These are phyloP conservation scores for Diphyllodes magnificus DNA, from an alignment of 2,113 vertebrate genomes.

Conservation along the genomic window DNA sequence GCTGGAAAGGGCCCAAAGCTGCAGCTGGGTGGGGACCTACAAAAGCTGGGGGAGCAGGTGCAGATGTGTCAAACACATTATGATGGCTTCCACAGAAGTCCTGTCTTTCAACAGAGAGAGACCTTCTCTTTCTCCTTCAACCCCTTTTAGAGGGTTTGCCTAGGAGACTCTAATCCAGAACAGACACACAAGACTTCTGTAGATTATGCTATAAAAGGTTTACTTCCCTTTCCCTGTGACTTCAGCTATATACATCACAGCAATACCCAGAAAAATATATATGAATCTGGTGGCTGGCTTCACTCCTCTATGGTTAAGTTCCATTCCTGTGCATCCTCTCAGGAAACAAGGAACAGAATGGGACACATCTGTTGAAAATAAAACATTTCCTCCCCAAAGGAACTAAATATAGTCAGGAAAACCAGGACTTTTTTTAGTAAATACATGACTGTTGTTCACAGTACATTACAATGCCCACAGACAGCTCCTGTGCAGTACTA, in stretches of 20 bases:
- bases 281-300: background rate
- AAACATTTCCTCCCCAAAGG: constrained; percentile 8
- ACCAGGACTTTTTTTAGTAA: background rate
- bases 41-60: background rate
- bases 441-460: background rate
- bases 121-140: background rate
- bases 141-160: background rate
- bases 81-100: background rate
- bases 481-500: constrained; percentile 3
- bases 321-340: background rate
- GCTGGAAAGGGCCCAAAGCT: background rate
- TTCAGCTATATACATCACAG: background rate
- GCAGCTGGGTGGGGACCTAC: rapidly evolving
- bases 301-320: background rate
- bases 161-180: background rate
- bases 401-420: background rate
- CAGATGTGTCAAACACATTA: background rate
- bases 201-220: background rate
- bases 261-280: background rate
- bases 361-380: constrained; percentile 32
- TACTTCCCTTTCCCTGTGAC: background rate
- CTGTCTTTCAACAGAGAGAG: background rate
- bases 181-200: background rate
- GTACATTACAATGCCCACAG: background rate
- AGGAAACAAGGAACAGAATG: constrained; percentile 11